These are phyloP conservation scores for Leptoclinus maculatus DNA, from an alignment of 2,797 vertebrate species.

Conservation along the genomic window DNA sequence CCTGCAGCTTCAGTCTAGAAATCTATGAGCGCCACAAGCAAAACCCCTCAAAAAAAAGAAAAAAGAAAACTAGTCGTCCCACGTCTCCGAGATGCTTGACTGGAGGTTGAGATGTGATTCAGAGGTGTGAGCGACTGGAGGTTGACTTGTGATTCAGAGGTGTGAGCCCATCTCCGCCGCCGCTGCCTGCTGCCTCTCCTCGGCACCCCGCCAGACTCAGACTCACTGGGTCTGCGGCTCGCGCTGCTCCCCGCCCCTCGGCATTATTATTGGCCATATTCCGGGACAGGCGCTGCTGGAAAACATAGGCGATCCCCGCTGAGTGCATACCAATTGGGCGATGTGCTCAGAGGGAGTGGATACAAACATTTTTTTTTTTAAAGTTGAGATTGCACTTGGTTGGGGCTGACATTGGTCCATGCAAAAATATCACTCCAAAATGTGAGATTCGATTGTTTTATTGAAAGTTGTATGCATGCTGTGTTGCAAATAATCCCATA, in stretches of 20 bases:
- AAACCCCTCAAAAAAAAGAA: not conserved
- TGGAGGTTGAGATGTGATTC: constrained; percentile 47
- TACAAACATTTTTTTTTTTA: not conserved
- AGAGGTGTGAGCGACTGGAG: constrained; percentile 57
- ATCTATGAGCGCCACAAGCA: constrained; percentile 13
- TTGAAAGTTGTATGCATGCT: not conserved
- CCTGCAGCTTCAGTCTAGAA: constrained; percentile 45
- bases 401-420: constrained; percentile 1
- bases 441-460: not conserved
- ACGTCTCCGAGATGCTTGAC: constrained; percentile 49
- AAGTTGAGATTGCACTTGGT: constrained; percentile 32
- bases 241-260: constrained; percentile 78
- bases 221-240: constrained; percentile 75
- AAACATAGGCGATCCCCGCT: constrained; percentile 50
- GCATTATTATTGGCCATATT: constrained; percentile 76
- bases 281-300: constrained; percentile 64
- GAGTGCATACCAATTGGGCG: constrained; percentile 50
- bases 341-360: constrained; percentile 14
- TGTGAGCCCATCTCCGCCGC: constrained; percentile 78
- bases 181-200: constrained; percentile 60
- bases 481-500: not conserved
- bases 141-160: constrained; percentile 72
- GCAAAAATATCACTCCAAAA: not conserved
- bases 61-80: constrained; percentile 29
- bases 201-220: constrained; percentile 69